Conservation (phyloP, 2,888 invertebrate species). For the Xestia xanthographa region DNA sequence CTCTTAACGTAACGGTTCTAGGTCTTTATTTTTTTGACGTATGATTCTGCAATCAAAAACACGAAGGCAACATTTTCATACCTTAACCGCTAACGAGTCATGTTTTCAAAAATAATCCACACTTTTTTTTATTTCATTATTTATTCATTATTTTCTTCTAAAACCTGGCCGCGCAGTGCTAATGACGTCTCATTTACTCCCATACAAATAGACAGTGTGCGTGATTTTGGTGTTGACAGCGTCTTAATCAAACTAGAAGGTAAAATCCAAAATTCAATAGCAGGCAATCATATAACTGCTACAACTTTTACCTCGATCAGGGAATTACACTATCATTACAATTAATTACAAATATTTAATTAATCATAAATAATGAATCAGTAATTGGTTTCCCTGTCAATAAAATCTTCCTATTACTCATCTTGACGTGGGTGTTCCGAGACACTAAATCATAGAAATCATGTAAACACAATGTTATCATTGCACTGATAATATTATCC, state of each 20-base stretch:
- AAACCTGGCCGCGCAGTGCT: too few relatives aligned
- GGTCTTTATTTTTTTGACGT: too few relatives aligned
- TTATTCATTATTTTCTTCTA: too few relatives aligned
- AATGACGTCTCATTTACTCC: too few relatives aligned
- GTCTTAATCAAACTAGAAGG: neutral
- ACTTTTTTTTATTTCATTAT: too few relatives aligned
- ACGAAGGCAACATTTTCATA: too few relatives aligned
- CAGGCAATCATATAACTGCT: neutral
- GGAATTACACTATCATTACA: neutral
- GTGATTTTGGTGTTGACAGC: too few relatives aligned
- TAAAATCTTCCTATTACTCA: neutral
- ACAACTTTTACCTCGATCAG: neutral
- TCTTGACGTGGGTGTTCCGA: neutral
- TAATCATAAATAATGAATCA: neutral
- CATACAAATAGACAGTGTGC: too few relatives aligned
- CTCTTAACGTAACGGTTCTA: too few relatives aligned
- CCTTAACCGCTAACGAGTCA: too few relatives aligned
- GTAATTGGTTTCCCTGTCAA: neutral
- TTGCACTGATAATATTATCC: neutral
- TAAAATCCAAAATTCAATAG: neutral
- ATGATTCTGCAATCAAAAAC: too few relatives aligned
- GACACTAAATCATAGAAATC: slow-evolving; percentile 1
- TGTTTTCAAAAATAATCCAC: too few relatives aligned
- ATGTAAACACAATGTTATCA: slow-evolving; percentile 6
- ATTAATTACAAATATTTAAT: neutral